Evolutionary conservation across 2,888 invertebrate genomes (phyloP).

Genomic region (Euzophera pinguis): DNA sequence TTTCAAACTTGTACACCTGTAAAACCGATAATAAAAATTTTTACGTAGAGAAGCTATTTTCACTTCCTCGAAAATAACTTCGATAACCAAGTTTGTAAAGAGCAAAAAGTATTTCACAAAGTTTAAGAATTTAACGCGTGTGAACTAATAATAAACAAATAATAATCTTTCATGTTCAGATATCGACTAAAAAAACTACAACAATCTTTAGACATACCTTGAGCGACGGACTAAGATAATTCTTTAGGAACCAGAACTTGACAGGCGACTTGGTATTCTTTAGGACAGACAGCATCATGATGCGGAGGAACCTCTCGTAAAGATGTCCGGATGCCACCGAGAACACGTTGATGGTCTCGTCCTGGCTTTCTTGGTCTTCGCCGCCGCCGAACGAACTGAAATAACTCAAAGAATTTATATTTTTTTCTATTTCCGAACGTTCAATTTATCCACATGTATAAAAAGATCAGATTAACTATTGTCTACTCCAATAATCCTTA

Average conservation of each 20-base stretch:
- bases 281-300: constrained; percentile 99
- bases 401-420: constrained; percentile 2
- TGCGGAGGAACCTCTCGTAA: constrained; percentile 96
- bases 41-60: no score
- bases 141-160: no score
- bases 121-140: no score
- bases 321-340: constrained; percentile 99
- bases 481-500: no score
- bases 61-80: no score
- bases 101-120: no score
- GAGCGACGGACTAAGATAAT: constrained; percentile 97
- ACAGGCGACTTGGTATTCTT: constrained; percentile 98
- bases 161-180: no score
- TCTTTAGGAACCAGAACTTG: constrained; percentile 99
- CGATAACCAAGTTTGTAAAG: no score
- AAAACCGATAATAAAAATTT: no score
- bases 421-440: background rate
- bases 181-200: no score
- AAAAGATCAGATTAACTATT: no score
- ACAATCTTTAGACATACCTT: constrained; percentile 78
- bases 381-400: constrained; percentile 79
- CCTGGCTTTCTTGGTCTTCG: constrained; percentile 81
- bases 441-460: background rate
- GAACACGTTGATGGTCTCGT: constrained; percentile 96
- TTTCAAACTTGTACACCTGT: no score